These are phyloP conservation scores for Nematostella vectensis DNA, from an alignment of 92 coral and sea anemone genomes.

Conservation along the genomic window DNA sequence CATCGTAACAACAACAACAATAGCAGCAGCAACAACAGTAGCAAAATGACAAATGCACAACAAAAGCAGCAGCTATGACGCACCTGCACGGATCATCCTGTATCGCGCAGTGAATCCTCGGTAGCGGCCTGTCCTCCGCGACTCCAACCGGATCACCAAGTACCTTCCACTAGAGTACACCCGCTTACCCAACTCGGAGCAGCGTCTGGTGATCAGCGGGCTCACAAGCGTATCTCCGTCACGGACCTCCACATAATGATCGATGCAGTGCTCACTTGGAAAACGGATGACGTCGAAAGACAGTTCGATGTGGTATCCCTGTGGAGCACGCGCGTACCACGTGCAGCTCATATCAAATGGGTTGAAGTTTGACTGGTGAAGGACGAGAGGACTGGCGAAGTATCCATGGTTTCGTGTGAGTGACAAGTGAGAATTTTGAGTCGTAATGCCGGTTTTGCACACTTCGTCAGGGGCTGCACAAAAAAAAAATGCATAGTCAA, in stretches of 20 bases:
- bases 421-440: conserved; percentile 4
- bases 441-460: conserved; percentile 2
- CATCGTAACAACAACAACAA: no score
- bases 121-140: neutral
- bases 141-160: conserved; percentile 7
- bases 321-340: conserved; percentile 24
- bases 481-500: neutral
- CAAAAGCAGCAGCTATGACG: conserved; percentile 5
- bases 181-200: neutral
- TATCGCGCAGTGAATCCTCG: conserved; percentile 17
- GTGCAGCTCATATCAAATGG: conserved; percentile 24
- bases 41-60: no score
- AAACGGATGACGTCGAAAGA: conserved; percentile 4
- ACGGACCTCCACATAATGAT: conserved; percentile 18
- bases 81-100: conserved; percentile 22
- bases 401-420: conserved; percentile 11
- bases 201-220: conserved; percentile 8
- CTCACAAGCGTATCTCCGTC: conserved; percentile 12
- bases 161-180: conserved; percentile 19
- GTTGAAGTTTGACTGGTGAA: conserved; percentile 3
- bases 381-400: conserved; percentile 19
- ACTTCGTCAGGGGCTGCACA: conserved; percentile 17
- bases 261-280: conserved; percentile 4
- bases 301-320: conserved; percentile 24
- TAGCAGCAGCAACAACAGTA: no score